These are phyloP conservation scores for Drosophila tsacasi DNA, from an alignment of 1,140 invertebrate genomes.

Conservation along the genomic window DNA sequence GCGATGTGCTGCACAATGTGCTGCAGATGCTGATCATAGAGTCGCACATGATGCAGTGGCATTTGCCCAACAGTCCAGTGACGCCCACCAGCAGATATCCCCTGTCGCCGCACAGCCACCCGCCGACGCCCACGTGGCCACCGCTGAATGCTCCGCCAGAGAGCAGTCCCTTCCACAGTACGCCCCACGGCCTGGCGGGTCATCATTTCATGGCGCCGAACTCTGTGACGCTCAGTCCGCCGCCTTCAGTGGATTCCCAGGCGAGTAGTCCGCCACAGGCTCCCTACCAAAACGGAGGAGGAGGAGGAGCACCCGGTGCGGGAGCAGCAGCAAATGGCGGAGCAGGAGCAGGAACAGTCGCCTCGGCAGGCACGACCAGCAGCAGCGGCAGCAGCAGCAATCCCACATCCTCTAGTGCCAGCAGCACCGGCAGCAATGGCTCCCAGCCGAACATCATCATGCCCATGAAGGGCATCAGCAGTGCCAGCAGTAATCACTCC, in stretches of 20 bases:
- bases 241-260: slow-evolving; percentile 94
- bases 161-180: slow-evolving; percentile 87
- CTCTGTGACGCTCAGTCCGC: slow-evolving; percentile 95
- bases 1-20: slow-evolving; percentile 97
- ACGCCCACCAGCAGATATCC: slow-evolving; percentile 93
- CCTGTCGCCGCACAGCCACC: slow-evolving; percentile 92
- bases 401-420: slow-evolving; percentile 63
- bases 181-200: slow-evolving; percentile 85
- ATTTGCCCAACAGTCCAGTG: slow-evolving; percentile 92
- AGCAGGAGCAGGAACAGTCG: slow-evolving; percentile 12
- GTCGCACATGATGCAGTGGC: slow-evolving; percentile 90
- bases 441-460: slow-evolving; percentile 54
- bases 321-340: slow-evolving; percentile 16
- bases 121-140: slow-evolving; percentile 91
- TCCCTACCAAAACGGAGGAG: slow-evolving; percentile 56
- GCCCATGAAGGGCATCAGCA: slow-evolving; percentile 83
- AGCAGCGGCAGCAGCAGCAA: slow-evolving; percentile 13
- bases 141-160: slow-evolving; percentile 87
- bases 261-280: slow-evolving; percentile 92
- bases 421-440: slow-evolving; percentile 85
- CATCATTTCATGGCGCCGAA: slow-evolving; percentile 90
- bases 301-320: slow-evolving; percentile 15
- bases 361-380: slow-evolving; percentile 14
- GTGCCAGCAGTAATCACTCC: slow-evolving; percentile 90
- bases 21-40: slow-evolving; percentile 94